Conservation (phyloP, 2,888 invertebrate genomes). For the Zonitis immaculata region DNA sequence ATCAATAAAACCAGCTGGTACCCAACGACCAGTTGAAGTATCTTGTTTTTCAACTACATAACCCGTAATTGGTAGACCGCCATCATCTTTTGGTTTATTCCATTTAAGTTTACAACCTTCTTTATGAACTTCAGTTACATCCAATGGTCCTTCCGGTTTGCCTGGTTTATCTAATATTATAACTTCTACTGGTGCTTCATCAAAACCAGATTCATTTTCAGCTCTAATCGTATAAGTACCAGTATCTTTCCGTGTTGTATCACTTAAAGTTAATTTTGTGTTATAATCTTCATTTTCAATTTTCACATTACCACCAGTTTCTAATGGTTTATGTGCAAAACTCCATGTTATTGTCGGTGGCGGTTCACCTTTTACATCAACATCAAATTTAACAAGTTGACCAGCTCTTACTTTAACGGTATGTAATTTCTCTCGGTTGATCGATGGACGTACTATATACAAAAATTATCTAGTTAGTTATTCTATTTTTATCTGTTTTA, state of each 20-base stretch:
- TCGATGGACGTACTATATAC: conserved; percentile 83
- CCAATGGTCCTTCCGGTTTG: conserved; percentile 87
- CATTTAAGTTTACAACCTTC: conserved; percentile 92
- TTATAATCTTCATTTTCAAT: conserved; percentile 90
- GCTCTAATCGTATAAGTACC: conserved; percentile 89
- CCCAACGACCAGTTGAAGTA: conserved; percentile 79
- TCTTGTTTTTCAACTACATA: conserved; percentile 96
- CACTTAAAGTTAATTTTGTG: conserved; percentile 76
- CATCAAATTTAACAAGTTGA: conserved; percentile 83
- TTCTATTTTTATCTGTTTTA: no score
- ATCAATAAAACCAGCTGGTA: conserved; percentile 78
- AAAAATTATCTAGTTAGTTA: conserved; percentile 15
- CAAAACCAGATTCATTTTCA: conserved; percentile 88
- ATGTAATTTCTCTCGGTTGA: conserved; percentile 90
- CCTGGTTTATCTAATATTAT: conserved; percentile 78
- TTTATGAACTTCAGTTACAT: conserved; percentile 84
- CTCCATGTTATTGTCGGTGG: conserved; percentile 86
- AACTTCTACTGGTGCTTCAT: conserved; percentile 92
- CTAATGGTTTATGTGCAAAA: conserved; percentile 63
- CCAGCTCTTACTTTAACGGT: conserved; percentile 87
- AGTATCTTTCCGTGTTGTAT: conserved; percentile 78
- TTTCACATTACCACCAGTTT: conserved; percentile 63
- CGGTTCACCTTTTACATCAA: conserved; percentile 95
- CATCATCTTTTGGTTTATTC: conserved; percentile 95
- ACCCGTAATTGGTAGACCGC: conserved; percentile 84